Evolutionary conservation across 2,888 invertebrate species (phyloP), one percentile per base, ranked within the genome.

Genomic region (Lobophora halterata): DNA sequence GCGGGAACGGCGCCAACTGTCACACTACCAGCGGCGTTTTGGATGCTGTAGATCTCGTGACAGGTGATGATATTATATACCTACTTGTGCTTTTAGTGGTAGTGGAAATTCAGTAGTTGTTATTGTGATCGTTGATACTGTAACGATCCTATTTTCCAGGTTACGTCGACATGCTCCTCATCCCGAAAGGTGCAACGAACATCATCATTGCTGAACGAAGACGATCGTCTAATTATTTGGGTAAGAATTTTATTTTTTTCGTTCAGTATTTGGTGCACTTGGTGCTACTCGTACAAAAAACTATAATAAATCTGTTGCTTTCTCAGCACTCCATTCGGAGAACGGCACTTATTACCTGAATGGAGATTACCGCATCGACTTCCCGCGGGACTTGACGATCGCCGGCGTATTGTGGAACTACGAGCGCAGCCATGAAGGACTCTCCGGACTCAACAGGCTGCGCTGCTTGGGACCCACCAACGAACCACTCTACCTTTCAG

Each of bases 331-430:
- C 28, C 65, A 80, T 40, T 91, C 97, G 50, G 96, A 96, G 74
- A 88, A 91, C 35, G 89, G 92, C 26, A 95, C 94, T 56, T 99
- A 95, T 73, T 97, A 96, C 70, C 86, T 99, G 31, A 99, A 99
- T 77, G 98, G 98, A 1, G 93, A 97, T 71, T 97, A 96, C 93
- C 91, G 94, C 66, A 97, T 99, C 65, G 96, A 97, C 80, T 96
- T 96, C 71, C 96, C 97, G 0, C 90, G 94, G 32, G 91, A 91
- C 16, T 82, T 95, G 61, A 82, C 88, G 40, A 95, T 97, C 62
- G 95, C 95, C 0, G 96, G 97, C 5, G 91, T 93, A 3, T 91
- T 92, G 61, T 98, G 98, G 91, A 91, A 93, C 66, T 99, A 99
- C 72, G 94, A 95, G 56, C 89, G 97, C 48, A 92, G 91, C 54